Base-by-base conservation (phyloP, 2,888 invertebrate species). In the Chrysina gloriosa region DNA sequence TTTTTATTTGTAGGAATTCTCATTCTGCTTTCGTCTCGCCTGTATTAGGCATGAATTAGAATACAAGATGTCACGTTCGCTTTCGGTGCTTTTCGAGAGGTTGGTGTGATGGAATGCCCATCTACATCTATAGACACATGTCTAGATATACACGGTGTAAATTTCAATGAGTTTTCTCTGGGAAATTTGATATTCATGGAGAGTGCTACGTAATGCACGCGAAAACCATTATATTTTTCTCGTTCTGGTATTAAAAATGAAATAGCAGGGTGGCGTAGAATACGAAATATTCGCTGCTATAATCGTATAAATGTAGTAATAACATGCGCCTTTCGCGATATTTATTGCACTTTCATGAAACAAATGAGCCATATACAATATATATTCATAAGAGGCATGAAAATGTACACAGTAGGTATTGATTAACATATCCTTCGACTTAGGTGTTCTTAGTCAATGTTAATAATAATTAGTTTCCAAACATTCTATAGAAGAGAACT, bases 51-150 rank as follows among this genome's bases (percentile, higher is more conserved):
- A 34, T n/a, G 52, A 31, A 31, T 52, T 52, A 52, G 52, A 52
- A 52, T 52, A 34, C 52, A 16, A 52, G 31, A 52, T 52, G 31
- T 29, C 52, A 52, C 31, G 52, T 45, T 16, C 19, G 21, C 7
- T 14, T 21, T 14, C 31, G 1, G 52, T 19, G 25, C 2, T 29
- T 3, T 29, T 14, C 19, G 14, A 29, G 52, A 52, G 31, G 27
- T 29, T 19, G 52, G 19, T 31, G 3, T 29, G 31, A 31, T 31
- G 29, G 9, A 19, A 31, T 31, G 31, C 19, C n/a, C 29, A n/a
- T 45, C 45, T 45, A 52, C 31, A 31, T 16, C 19, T 14, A 52
- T 52, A 29, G 31, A 52, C 31, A 52, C 29, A 29, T 14, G n/a
- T 16, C 45, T 45, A 21, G 6, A 19, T 21, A 45, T 29, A 16